phyloP scores from a whole-genome alignment of 2,113 vertebrate genomes.

The Lipotes vexillifer region DNA sequence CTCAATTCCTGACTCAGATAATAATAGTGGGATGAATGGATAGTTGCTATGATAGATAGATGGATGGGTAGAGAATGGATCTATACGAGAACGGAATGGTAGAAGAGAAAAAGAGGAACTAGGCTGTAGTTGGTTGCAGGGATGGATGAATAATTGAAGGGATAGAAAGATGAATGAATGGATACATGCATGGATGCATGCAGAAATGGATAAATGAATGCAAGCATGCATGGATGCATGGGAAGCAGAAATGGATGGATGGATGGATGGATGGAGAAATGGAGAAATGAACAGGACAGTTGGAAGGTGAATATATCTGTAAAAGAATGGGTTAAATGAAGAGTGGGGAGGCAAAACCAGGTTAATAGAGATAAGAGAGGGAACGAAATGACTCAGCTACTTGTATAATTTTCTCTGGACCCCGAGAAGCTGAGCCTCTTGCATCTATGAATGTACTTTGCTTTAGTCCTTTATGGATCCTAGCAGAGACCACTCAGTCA shows the following conservation, averaged over 20 bases:
- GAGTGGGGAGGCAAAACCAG: not conserved
- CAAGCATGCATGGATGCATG: not conserved
- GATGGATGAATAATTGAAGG: not conserved
- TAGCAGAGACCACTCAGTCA: not conserved
- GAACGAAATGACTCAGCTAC: not conserved
- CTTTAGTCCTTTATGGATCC: not conserved
- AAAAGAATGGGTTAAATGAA: not conserved
- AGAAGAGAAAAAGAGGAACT: not conserved
- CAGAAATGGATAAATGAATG: not conserved
- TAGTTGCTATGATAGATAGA: not conserved
- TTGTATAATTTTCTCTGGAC: not conserved
- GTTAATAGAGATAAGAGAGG: not conserved
- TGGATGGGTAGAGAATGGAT: not conserved
- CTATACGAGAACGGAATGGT: not conserved
- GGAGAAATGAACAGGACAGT: not conserved
- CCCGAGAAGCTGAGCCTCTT: not conserved
- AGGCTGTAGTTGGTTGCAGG: not conserved
- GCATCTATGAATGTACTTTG: not conserved
- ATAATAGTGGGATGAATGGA: not conserved
- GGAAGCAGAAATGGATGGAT: not conserved
- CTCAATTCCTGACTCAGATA: not conserved
- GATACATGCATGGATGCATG: not conserved
- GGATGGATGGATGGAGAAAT: not conserved
- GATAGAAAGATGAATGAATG: not conserved
- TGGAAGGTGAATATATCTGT: not conserved